Evolutionary conservation across 2,797 vertebrate genomes (phyloP), one percentile per base, ranked within the genome.

Genomic region (Synanceia verrucosa): DNA sequence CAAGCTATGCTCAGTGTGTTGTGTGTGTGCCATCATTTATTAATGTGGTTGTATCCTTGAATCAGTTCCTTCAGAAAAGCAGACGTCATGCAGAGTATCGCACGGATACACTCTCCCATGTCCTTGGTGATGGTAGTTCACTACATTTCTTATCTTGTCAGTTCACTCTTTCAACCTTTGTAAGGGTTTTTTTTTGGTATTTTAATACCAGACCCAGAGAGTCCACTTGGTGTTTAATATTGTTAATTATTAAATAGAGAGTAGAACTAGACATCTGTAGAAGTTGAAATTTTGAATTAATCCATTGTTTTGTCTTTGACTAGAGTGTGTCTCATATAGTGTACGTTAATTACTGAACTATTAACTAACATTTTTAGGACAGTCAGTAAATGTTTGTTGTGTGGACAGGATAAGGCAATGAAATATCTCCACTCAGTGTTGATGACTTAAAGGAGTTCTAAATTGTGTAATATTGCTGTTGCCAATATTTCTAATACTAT

Each of bases 11-110:
- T 47, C 50, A 81, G 43, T 69, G 55, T 55, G 51, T 41, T 82
- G 37, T 43, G 56, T 16, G 48, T 65, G 73, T 61, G 69, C 48
- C 78, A 86, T 67, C 58, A 85, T 80, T 90, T 90, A 87, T 88
- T 89, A 75, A 85, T 83, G 78, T 44, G 41, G 57, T 33, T 84
- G 62, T 65, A 79, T 83, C 82, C 76, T 79, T 88, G 82, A 91
- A 85, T 69, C 77, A 84, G 36, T 88, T 70, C 80, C 63, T 70
- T 85, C 76, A 76, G 61, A 85, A 67, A 73, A 43, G 69, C 51
- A 48, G 78, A 67, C 57, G 2, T 63, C 81, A 77, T 37, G 82
- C 83, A 82, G 83, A 2, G 86, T 69, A 75, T 43, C 28, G 31
- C 74, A 69, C 70, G 36, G 18, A 46, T 78, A 73, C 75, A 36